Conservation (phyloP, 30 jellyfish, hydroid and myxozoan species). For the Cassiopea andromeda region DNA sequence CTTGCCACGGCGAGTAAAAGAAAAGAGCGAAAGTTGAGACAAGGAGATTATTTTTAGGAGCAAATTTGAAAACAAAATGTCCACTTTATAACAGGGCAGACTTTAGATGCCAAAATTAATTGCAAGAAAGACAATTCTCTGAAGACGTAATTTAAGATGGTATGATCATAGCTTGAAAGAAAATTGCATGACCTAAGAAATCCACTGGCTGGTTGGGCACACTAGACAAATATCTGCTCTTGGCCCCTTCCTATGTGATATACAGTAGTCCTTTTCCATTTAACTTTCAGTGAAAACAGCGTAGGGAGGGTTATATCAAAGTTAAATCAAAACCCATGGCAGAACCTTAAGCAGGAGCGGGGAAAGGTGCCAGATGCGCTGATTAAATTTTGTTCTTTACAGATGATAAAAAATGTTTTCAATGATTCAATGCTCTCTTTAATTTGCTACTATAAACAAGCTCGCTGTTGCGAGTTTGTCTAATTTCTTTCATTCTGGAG, state of each 20-base stretch:
- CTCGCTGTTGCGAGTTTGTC: no score
- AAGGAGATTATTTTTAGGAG: background rate
- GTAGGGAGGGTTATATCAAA: background rate
- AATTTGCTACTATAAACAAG: no score
- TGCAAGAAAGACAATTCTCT: background rate
- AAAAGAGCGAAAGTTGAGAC: background rate
- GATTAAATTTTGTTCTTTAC: no score
- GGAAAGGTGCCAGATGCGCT: no score
- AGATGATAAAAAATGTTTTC: no score
- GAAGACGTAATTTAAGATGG: background rate
- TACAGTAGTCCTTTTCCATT: background rate
- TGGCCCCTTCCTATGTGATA: background rate
- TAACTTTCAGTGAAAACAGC: background rate
- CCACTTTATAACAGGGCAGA: background rate
- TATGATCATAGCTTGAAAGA: background rate
- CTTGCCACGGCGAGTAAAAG: background rate
- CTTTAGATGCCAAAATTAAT: background rate
- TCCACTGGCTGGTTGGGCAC: no score
- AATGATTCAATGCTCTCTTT: no score
- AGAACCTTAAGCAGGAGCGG: no score
- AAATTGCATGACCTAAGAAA: no score
- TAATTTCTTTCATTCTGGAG: no score
- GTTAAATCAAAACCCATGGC: no score
- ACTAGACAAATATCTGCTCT: background rate
- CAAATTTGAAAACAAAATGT: background rate